Evolutionary conservation across 2,888 invertebrate species (phyloP).

Genomic region (Chaitophorus viminalis): DNA sequence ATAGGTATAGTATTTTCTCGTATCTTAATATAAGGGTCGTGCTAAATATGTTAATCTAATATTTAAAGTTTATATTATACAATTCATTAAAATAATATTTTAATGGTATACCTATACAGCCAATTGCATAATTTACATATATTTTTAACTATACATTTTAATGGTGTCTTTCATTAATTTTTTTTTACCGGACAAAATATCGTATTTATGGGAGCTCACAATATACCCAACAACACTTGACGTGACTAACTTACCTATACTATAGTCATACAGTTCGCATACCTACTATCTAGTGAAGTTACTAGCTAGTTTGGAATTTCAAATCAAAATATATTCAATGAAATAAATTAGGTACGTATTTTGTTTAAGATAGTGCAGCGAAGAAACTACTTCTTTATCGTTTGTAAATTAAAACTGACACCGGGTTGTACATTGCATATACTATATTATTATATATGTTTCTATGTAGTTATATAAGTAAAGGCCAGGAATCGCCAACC

Average conservation of each 20-base stretch:
- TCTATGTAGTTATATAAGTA: background rate
- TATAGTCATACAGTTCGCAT: background rate
- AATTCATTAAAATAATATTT: too few species aligned
- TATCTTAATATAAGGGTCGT: too few species aligned
- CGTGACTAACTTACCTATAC: too few species aligned
- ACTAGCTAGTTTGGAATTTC: background rate
- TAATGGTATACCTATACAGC: background rate
- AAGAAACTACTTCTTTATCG: background rate
- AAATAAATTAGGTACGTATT: slow-evolving; percentile 29
- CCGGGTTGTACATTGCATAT: background rate
- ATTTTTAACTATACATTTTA: background rate
- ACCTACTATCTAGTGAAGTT: background rate
- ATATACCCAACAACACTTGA: background rate
- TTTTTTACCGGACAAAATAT: background rate
- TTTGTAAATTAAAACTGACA: slow-evolving; percentile 14
- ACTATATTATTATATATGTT: too few species aligned
- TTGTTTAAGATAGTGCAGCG: background rate
- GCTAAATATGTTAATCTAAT: too few species aligned
- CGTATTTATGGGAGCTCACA: background rate
- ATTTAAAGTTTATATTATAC: too few species aligned
- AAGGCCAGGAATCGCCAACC: too few species aligned
- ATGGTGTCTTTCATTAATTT: background rate
- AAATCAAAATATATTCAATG: background rate
- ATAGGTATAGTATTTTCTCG: too few species aligned
- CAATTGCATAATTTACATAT: background rate